Conservation (phyloP, 2,888 invertebrate species). For the Monopis laevigella region DNA sequence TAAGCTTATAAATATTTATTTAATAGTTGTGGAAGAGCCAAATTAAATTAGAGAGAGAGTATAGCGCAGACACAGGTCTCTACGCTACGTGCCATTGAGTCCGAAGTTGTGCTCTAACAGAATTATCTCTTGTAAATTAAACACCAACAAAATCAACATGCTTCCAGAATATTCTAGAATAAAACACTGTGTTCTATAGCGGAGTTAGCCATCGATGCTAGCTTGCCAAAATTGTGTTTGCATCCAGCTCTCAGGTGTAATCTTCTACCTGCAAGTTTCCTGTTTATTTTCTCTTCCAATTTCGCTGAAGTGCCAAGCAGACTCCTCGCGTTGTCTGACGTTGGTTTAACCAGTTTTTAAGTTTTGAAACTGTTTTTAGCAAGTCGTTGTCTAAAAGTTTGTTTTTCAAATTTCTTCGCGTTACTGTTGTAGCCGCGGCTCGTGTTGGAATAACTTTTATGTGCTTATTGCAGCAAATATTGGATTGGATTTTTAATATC, state of each 20-base stretch:
- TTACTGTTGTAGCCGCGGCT: too few relatives aligned
- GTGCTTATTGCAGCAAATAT: too few relatives aligned
- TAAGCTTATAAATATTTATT: too few relatives aligned
- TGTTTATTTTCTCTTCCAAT: conserved; percentile 65
- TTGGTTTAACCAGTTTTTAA: conserved; percentile 29
- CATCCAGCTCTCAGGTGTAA: conserved; percentile 40
- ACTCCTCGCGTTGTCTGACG: conserved; percentile 5
- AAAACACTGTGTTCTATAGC: conserved; percentile 1
- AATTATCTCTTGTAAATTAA: background rate
- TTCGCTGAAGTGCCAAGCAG: conserved; percentile 44
- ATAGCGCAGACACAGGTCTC: too few relatives aligned
- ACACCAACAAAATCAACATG: conserved; percentile 1
- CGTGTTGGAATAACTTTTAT: too few relatives aligned
- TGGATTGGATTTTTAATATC: too few relatives aligned
- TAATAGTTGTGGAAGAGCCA: too few relatives aligned
- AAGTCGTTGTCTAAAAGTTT: conserved; percentile 23
- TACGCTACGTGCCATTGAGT: background rate
- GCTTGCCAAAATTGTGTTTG: conserved; percentile 10
- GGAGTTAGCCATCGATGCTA: background rate
- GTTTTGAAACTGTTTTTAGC: conserved; percentile 25
- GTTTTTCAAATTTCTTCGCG: conserved; percentile 27
- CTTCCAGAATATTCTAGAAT: background rate
- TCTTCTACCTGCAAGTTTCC: conserved; percentile 53
- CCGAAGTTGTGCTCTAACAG: background rate
- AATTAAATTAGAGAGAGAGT: too few relatives aligned